These are phyloP conservation scores for Porites lobata DNA, from an alignment of 92 coral and sea anemone genomes.

Conservation along the genomic window DNA sequence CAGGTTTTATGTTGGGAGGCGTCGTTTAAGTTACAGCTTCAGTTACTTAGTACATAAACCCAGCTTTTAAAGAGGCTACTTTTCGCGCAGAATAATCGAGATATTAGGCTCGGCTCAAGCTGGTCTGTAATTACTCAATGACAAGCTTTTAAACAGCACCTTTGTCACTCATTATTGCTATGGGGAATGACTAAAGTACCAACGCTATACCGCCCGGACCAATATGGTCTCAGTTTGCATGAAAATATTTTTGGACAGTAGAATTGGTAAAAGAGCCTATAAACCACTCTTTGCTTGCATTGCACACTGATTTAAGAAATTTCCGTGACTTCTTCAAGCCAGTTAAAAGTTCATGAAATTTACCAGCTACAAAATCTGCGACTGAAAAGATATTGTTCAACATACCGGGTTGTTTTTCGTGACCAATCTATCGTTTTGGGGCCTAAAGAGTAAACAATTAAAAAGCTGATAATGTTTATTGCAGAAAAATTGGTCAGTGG, in stretches of 20 bases:
- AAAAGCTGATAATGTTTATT: not conserved
- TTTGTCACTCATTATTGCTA: not conserved
- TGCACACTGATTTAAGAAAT: not conserved
- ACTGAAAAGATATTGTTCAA: constrained; percentile 1
- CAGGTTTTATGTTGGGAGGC: too few species aligned
- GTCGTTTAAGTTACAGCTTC: not conserved
- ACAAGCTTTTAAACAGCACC: not conserved
- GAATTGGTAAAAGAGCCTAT: not conserved
- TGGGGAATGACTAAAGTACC: not conserved
- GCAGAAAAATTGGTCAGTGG: constrained; percentile 6
- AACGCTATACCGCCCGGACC: not conserved
- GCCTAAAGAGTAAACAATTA: not conserved
- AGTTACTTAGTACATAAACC: not conserved
- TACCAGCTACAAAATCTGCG: not conserved
- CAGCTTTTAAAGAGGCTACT: not conserved
- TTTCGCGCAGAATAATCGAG: not conserved
- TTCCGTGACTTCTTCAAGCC: constrained; percentile 31
- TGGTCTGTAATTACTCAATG: not conserved
- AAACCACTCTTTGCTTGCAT: not conserved
- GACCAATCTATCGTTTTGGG: not conserved
- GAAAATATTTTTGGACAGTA: not conserved
- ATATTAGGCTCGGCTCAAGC: not conserved
- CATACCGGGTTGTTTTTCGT: constrained; percentile 19
- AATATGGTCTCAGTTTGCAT: not conserved
- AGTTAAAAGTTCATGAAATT: not conserved